Evolutionary conservation across 2,888 invertebrate genomes (phyloP).

Genomic region (Sminthurinus aureus): DNA sequence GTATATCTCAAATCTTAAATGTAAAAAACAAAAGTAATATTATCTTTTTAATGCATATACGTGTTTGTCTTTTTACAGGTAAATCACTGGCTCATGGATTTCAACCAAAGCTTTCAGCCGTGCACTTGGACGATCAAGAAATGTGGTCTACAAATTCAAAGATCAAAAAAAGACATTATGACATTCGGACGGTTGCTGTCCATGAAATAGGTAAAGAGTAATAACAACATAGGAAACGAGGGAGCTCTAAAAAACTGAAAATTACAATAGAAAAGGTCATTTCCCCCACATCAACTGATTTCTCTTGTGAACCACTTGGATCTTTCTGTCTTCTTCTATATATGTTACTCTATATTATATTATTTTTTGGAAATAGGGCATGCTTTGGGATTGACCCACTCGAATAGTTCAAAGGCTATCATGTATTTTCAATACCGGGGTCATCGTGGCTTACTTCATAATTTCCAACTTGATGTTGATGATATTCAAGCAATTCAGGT

Average conservation of each 20-base stretch:
- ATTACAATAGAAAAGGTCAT: too few species aligned
- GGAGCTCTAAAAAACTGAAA: too few species aligned
- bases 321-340: too few species aligned
- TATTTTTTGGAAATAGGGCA: constrained; percentile 40
- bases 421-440: constrained; percentile 40
- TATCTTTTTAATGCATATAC: too few species aligned
- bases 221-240: too few species aligned
- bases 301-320: too few species aligned
- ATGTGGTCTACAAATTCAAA: constrained; percentile 42
- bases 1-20: too few species aligned
- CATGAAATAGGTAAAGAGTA: constrained; percentile 29
- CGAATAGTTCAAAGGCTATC: constrained; percentile 31
- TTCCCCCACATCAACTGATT: too few species aligned
- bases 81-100: constrained; percentile 96
- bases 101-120: constrained; percentile 74
- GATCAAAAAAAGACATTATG: constrained; percentile 13
- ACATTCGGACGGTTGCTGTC: constrained; percentile 18
- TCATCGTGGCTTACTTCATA: constrained; percentile 79
- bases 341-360: too few species aligned
- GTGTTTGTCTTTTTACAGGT: too few species aligned
- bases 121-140: constrained; percentile 48
- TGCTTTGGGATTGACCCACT: constrained; percentile 48
- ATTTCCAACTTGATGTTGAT: constrained; percentile 86
- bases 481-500: constrained; percentile 85
- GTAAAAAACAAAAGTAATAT: too few species aligned